phyloP scores from a whole-genome alignment of 2,888 invertebrate genomes.

The Zaprionus bogoriensis region DNA sequence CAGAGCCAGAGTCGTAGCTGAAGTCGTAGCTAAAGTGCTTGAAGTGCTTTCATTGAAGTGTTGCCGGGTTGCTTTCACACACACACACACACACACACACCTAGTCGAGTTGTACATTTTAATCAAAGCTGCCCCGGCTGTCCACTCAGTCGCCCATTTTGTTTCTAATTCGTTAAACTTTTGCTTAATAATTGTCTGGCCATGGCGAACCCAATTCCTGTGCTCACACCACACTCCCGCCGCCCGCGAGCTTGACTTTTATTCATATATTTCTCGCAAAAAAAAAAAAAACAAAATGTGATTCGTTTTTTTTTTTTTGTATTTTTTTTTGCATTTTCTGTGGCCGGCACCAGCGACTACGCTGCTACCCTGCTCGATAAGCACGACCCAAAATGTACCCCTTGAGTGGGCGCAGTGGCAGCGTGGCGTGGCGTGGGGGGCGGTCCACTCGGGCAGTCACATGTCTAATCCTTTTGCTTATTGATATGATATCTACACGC shows the following conservation, averaged over 20 bases:
- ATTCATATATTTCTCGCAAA: conserved; percentile 65
- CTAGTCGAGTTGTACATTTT: conserved; percentile 44
- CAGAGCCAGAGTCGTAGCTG: too few species aligned
- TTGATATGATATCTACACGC: conserved; percentile 77
- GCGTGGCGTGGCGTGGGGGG: neutral
- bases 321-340: conserved; percentile 27
- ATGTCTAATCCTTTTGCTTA: conserved; percentile 79
- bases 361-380: conserved; percentile 49
- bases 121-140: conserved; percentile 51
- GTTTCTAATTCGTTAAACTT: conserved; percentile 78
- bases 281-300: conserved; percentile 26
- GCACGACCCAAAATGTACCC: conserved; percentile 55
- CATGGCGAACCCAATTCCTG: conserved; percentile 54
- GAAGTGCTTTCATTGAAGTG: conserved; percentile 29
- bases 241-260: conserved; percentile 61
- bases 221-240: conserved; percentile 18
- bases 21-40: neutral
- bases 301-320: conserved; percentile 17
- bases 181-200: conserved; percentile 79
- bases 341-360: conserved; percentile 51
- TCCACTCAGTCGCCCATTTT: conserved; percentile 51
- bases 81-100: conserved; percentile 2
- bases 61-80: conserved; percentile 11
- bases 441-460: conserved; percentile 66
- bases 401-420: conserved; percentile 19